Conservation (phyloP, 92 coral and sea anemone species). For the Blastomussa wellsi region DNA sequence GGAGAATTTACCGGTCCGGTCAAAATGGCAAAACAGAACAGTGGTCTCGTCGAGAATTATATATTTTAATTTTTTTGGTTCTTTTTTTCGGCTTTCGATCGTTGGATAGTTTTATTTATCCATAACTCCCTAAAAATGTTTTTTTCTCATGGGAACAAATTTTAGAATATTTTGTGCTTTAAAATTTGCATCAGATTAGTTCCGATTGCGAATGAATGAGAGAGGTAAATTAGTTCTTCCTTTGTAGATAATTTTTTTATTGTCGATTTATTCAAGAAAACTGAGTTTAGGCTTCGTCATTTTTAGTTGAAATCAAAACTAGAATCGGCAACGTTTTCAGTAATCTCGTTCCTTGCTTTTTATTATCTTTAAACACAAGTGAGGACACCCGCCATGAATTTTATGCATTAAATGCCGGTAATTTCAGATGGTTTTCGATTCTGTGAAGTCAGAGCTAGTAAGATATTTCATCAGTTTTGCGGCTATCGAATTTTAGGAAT, state of each 20-base stretch:
- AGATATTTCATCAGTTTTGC: neutral
- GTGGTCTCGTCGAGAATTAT: neutral
- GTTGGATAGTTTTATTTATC: neutral
- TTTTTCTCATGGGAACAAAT: neutral
- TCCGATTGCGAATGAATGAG: neutral
- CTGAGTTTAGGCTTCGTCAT: neutral
- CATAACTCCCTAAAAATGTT: neutral
- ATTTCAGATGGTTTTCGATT: conserved; percentile 5
- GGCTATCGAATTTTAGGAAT: neutral
- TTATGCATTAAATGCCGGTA: neutral
- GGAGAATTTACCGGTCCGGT: neutral
- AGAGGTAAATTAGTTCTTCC: neutral
- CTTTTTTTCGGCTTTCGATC: neutral
- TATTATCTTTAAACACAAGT: conserved; percentile 1
- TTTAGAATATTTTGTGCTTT: neutral
- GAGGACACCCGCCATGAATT: neutral
- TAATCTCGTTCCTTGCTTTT: neutral
- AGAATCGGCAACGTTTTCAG: neutral
- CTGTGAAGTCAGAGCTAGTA: neutral
- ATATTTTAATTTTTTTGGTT: neutral
- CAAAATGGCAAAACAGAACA: neutral
- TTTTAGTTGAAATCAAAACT: conserved; percentile 10
- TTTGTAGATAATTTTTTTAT: neutral
- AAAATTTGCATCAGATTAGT: neutral
- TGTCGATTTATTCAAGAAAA: conserved; percentile 13